Percentiles rank a stretch among this genome's conserved stretches.
These are phyloP conservation scores for Xerus inauris DNA, from an alignment of 2,113 vertebrate species.

Conservation along the genomic window DNA sequence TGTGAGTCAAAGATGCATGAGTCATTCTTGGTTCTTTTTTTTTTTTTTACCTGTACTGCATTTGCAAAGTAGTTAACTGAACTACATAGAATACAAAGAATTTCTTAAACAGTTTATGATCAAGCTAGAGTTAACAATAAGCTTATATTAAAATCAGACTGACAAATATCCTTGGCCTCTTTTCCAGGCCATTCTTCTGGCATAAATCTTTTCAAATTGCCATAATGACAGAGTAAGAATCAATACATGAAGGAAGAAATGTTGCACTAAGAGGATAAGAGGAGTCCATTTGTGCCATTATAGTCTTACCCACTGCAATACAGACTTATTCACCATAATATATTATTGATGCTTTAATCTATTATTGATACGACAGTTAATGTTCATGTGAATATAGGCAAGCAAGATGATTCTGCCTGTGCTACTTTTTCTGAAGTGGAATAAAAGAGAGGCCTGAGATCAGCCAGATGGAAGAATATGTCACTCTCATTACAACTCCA, in stretches of 20 bases:
- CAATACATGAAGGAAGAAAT: neutral
- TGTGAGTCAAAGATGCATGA: neutral
- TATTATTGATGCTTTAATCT: neutral
- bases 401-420: neutral
- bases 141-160: neutral
- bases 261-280: neutral
- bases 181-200: neutral
- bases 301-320: neutral
- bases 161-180: neutral
- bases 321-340: neutral
- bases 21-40: neutral
- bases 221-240: neutral
- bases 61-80: neutral
- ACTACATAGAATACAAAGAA: neutral
- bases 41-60: neutral
- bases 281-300: neutral
- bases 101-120: neutral
- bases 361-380: neutral
- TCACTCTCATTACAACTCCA: neutral
- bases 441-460: neutral
- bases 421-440: neutral
- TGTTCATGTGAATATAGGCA: neutral
- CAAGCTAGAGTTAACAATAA: neutral
- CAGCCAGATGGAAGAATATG: neutral
- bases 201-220: neutral